Percentiles rank a stretch among this genome's conserved stretches.
These are phyloP conservation scores for Zonitis immaculata DNA, from an alignment of 2,888 invertebrate species.

Conservation along the genomic window DNA sequence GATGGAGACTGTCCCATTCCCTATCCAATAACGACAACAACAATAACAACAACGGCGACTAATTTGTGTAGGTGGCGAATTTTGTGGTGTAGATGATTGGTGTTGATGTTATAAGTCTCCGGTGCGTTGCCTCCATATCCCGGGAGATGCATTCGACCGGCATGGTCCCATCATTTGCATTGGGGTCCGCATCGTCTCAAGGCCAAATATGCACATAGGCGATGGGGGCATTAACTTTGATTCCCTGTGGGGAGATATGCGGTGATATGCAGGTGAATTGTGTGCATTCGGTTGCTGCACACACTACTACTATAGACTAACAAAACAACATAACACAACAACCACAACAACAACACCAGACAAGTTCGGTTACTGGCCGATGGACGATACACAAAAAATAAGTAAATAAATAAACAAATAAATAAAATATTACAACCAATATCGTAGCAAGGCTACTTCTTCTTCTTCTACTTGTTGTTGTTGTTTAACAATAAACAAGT, in stretches of 20 bases:
- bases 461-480: neutral
- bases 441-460: neutral
- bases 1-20: too few relatives aligned
- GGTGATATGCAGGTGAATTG: conserved; percentile 28
- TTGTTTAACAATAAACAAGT: neutral
- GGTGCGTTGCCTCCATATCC: conserved; percentile 6
- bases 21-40: too few relatives aligned
- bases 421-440: too few relatives aligned
- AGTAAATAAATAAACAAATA: too few relatives aligned
- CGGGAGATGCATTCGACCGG: conserved; percentile 33
- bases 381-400: neutral
- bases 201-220: conserved; percentile 27
- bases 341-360: neutral
- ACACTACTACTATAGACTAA: too few relatives aligned
- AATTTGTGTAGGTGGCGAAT: neutral
- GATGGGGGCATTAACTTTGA: conserved; percentile 23
- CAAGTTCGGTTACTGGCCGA: neutral
- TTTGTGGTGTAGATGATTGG: neutral
- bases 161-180: conserved; percentile 36
- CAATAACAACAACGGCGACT: too few relatives aligned
- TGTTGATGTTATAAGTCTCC: neutral
- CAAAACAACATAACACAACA: neutral
- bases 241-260: conserved; percentile 22
- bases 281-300: conserved; percentile 10
- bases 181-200: conserved; percentile 33